Percentiles rank a stretch among this genome's conserved stretches.
These are phyloP conservation scores for Nannobrachium achirus DNA, from an alignment of 2,113 vertebrate genomes.

Conservation along the genomic window DNA sequence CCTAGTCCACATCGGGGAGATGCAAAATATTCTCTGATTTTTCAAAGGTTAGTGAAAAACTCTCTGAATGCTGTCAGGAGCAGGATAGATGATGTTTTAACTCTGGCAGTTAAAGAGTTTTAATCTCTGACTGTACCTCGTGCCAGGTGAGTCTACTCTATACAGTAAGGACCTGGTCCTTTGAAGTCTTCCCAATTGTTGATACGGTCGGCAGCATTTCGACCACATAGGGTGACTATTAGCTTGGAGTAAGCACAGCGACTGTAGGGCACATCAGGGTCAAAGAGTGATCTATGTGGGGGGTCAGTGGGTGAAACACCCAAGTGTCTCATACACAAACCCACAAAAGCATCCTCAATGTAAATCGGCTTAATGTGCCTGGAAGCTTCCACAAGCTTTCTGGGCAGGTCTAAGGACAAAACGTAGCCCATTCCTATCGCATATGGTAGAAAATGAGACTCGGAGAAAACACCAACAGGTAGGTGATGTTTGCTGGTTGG, in stretches of 20 bases:
- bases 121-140: too few relatives aligned
- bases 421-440: slow-evolving; percentile 68
- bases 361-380: slow-evolving; percentile 42
- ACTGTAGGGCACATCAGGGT: background rate
- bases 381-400: slow-evolving; percentile 35
- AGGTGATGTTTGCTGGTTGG: slow-evolving; percentile 65
- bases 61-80: too few relatives aligned
- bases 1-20: too few relatives aligned
- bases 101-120: too few relatives aligned
- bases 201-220: too few relatives aligned
- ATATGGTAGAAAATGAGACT: slow-evolving; percentile 54
- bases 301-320: background rate
- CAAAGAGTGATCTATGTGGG: background rate
- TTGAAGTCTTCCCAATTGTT: slow-evolving; percentile 43
- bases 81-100: too few relatives aligned
- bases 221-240: too few relatives aligned
- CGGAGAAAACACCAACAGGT: slow-evolving; percentile 30
- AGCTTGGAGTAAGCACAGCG: too few relatives aligned
- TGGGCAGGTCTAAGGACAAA: slow-evolving; percentile 50
- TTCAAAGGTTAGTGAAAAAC: too few relatives aligned
- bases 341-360: slow-evolving; percentile 69
- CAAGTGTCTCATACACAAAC: slow-evolving; percentile 59
- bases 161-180: slow-evolving; percentile 36
- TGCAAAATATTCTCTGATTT: too few relatives aligned
- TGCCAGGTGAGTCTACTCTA: too few relatives aligned